phyloP scores from a whole-genome alignment of 2,113 vertebrate species.

The Seriola quinqueradiata region DNA sequence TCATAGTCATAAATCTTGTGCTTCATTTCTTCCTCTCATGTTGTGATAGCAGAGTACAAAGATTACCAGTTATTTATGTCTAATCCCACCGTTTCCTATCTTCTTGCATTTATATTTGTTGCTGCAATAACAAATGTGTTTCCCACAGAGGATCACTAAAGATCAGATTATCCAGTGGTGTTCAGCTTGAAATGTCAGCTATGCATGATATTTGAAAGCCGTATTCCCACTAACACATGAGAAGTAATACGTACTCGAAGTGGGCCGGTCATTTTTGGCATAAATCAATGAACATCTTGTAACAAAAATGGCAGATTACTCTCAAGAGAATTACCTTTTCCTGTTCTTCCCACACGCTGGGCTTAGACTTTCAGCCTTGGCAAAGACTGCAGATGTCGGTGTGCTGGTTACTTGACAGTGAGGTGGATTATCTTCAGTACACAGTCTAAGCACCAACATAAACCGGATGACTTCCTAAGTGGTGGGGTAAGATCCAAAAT shows the following conservation, averaged over 20 bases:
- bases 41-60: constrained; percentile 7
- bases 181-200: not conserved
- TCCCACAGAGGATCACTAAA: not conserved
- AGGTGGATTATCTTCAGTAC: constrained; percentile 30
- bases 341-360: constrained; percentile 24
- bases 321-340: not conserved
- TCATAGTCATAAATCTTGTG: constrained; percentile 39
- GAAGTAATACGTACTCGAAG: not conserved
- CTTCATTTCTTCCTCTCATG: not conserved
- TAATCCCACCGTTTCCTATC: not conserved
- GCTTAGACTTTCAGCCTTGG: not conserved
- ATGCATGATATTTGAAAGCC: not conserved
- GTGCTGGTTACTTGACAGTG: not conserved
- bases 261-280: not conserved
- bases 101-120: not conserved
- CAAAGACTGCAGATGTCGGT: constrained; percentile 39
- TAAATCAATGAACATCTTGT: not conserved
- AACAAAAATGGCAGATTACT: not conserved
- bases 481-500: not conserved
- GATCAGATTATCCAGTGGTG: not conserved
- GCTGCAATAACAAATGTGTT: constrained; percentile 5
- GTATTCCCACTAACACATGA: not conserved
- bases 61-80: not conserved
- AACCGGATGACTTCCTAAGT: constrained; percentile 12
- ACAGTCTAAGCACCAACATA: constrained; percentile 9